phyloP scores from a whole-genome alignment of 2,888 invertebrate genomes.

The Drosophila pseudotakahashii region DNA sequence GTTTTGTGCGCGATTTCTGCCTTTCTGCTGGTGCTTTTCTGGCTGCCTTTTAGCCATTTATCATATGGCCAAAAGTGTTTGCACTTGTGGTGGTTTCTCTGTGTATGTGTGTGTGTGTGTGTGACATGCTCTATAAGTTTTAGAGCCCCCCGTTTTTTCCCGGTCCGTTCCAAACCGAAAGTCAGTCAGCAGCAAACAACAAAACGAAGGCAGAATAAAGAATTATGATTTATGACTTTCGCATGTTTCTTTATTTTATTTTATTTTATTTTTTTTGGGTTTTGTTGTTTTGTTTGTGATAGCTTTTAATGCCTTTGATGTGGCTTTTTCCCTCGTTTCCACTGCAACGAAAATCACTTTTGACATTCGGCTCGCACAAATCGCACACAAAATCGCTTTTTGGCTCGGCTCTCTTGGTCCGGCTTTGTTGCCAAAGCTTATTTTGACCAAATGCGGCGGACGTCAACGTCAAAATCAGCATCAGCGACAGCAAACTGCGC shows the following conservation, averaged over 20 bases:
- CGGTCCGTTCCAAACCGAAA: conserved; percentile 59
- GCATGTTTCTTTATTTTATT: conserved; percentile 60
- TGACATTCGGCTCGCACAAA: conserved; percentile 60
- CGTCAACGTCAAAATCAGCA: conserved; percentile 29
- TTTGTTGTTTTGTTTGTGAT: conserved; percentile 39
- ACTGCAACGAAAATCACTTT: conserved; percentile 73
- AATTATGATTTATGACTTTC: conserved; percentile 79
- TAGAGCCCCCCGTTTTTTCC: conserved; percentile 63
- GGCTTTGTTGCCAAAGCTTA: conserved; percentile 29
- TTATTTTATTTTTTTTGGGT: neutral
- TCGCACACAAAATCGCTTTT: conserved; percentile 32
- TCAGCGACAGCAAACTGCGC: conserved; percentile 21
- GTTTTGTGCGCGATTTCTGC: conserved; percentile 54
- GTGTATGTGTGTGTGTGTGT: conserved; percentile 11
- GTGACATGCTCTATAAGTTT: conserved; percentile 62
- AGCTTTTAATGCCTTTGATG: conserved; percentile 67
- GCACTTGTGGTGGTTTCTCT: conserved; percentile 15
- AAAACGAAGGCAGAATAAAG: conserved; percentile 65
- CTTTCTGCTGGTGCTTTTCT: conserved; percentile 6
- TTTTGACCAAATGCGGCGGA: conserved; percentile 73
- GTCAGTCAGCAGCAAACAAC: conserved; percentile 60
- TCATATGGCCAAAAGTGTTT: conserved; percentile 56
- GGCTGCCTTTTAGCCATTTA: conserved; percentile 65
- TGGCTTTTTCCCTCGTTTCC: conserved; percentile 12
- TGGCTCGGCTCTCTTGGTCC: conserved; percentile 16